Conservation (phyloP, 2,888 invertebrate genomes). For the Thyatira batis region DNA sequence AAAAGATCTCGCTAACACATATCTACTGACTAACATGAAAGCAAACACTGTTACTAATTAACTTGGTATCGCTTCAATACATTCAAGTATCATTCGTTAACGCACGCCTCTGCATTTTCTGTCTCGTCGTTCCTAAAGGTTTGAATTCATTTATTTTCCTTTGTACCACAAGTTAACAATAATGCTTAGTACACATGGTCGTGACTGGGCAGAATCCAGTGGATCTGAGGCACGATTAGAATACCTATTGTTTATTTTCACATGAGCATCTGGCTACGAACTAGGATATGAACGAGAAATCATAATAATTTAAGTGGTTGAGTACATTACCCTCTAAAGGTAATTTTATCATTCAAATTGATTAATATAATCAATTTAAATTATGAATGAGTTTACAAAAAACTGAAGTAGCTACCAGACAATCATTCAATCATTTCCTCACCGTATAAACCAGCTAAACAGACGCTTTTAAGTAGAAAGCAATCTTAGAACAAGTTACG, state of each 20-base stretch:
- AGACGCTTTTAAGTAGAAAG: conserved; percentile 4
- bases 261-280: conserved; percentile 23
- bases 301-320: too few species aligned
- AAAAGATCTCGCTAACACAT: neutral
- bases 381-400: too few species aligned
- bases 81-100: conserved; percentile 2
- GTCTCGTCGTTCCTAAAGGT: conserved; percentile 37
- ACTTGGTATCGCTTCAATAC: neutral
- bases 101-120: conserved; percentile 20
- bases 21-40: neutral
- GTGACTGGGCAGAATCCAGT: conserved; percentile 56
- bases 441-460: neutral
- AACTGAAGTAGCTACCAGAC: neutral
- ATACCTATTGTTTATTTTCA: conserved; percentile 64
- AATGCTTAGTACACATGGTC: conserved; percentile 50
- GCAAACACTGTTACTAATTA: neutral
- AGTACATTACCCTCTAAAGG: too few species aligned
- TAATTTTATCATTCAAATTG: too few species aligned
- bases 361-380: too few species aligned
- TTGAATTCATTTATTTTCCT: conserved; percentile 51
- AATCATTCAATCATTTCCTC: neutral
- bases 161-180: conserved; percentile 49
- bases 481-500: neutral
- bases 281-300: too few species aligned
- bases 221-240: conserved; percentile 59